A percentile compares a stretch with the other conserved stretches of the same genome.
Evolutionary conservation across 2,113 vertebrate genomes (phyloP).

Genomic region (Brachirus orientalis): DNA sequence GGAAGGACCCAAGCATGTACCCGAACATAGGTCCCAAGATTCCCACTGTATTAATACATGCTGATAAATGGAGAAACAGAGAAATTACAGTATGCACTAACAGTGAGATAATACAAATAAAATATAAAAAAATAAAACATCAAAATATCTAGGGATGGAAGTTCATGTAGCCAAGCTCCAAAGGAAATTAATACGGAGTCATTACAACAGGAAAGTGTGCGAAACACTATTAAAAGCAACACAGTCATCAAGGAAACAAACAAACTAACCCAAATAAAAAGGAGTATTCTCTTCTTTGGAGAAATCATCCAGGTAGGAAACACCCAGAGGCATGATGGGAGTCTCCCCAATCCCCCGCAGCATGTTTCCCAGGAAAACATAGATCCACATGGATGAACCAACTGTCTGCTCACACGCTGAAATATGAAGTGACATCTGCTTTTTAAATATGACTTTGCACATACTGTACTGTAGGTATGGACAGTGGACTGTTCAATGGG

Average conservation of each 20-base stretch:
- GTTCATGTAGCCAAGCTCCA: too few relatives aligned
- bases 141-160: too few relatives aligned
- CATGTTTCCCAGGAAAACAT: conserved; percentile 92
- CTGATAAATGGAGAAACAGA: conserved; percentile 70
- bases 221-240: background rate
- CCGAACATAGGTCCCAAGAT: conserved; percentile 95
- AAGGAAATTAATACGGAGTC: too few relatives aligned
- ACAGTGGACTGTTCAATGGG: background rate
- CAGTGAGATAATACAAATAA: too few relatives aligned
- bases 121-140: too few relatives aligned
- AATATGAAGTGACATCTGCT: too few relatives aligned
- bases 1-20: conserved; percentile 91
- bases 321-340: conserved; percentile 92
- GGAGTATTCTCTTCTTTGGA: conserved; percentile 88
- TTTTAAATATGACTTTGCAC: too few relatives aligned
- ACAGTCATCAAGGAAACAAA: background rate
- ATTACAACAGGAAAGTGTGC: background rate
- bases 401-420: conserved; percentile 89
- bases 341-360: conserved; percentile 94
- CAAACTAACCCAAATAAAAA: conserved; percentile 89
- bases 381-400: conserved; percentile 90
- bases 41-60: conserved; percentile 90
- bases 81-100: conserved; percentile 2
- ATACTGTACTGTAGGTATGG: too few relatives aligned
- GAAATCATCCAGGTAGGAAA: conserved; percentile 95